phyloP scores from a whole-genome alignment of 2,797 vertebrate genomes.

The Pseudotriccus pelzelni region DNA sequence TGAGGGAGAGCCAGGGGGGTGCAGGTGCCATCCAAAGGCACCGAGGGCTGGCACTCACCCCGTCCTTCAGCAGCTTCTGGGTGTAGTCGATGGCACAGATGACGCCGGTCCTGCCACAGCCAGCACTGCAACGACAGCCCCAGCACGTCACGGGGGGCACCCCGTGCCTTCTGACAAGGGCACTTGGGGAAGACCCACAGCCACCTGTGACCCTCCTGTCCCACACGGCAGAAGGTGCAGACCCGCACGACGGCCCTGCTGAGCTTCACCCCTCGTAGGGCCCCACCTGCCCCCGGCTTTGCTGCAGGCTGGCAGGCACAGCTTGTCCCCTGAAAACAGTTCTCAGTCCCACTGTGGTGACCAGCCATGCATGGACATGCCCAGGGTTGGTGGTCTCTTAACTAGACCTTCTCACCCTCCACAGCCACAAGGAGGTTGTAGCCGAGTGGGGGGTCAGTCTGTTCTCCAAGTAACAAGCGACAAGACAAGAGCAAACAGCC shows the following conservation, averaged over 20 bases:
- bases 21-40: fast-evolving
- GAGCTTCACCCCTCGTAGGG: not conserved
- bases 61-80: constrained; percentile 88
- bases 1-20: not conserved
- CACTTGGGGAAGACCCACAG: not conserved
- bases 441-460: not conserved
- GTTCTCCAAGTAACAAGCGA: not conserved
- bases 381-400: not conserved
- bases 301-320: not conserved
- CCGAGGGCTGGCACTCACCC: constrained; percentile 75
- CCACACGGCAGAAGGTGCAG: not conserved
- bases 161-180: not conserved
- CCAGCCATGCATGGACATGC: not conserved
- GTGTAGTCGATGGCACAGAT: constrained; percentile 94
- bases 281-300: not conserved
- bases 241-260: fast-evolving
- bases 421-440: not conserved
- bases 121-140: constrained; percentile 82
- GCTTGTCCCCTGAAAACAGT: fast-evolving
- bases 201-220: not conserved
- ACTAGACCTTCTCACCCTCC: not conserved
- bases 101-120: constrained; percentile 94
- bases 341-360: not conserved
- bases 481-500: not conserved
- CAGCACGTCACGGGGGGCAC: not conserved